Base-by-base conservation (phyloP, 1,140 invertebrate species). In the Eumeta japonica region DNA sequence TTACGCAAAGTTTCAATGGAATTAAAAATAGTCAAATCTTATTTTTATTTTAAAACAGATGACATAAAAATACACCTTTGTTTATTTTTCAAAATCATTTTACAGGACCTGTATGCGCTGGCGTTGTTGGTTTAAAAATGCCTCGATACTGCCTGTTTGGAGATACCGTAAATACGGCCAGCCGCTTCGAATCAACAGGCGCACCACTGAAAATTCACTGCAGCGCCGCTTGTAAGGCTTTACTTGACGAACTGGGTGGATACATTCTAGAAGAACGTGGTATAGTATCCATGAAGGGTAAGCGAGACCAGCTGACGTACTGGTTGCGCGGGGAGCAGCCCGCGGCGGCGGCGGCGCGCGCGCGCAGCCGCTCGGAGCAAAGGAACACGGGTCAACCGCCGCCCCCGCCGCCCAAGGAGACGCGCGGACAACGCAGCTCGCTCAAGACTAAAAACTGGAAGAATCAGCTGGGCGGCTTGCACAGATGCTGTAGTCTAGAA, bases 181-280 rank as follows among this genome's bases (percentile, higher is more conserved):
- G 92, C 3, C 78, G 94, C 20, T 95, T 97, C 88, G 93, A 97
- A 71, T 94, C 90, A 1, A 94, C 89, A n/a, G 92, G 92, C 1
- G 87, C 89, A 58, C 81, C 94, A 2, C 73, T 95, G 5, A 88
- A 87, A 63, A 96, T 97, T 46, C 94, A 97, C 75, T 94, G 94
- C 55, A 94, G 91, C 53, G 64, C 76, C 3, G 83, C 88, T 33
- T 93, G 90, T 57, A 92, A 90, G 58, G 70, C 82, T n/a, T 80
- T 89, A 0, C 65, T 97, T 13, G 89, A 92, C 47, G 86, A 90
- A 61, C 76, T 96, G 17, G 92, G 92, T 2, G 93, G 93, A 10
- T 95, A 94, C 56, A 75, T 75, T 9, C 46, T 88, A 3, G 74
- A 84, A 19, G 88, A 92, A 50, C 79, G 92, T 3, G 92, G 92